A percentile compares a stretch with the other conserved stretches of the same genome.
Evolutionary conservation across 2,113 vertebrate species (phyloP).

Genomic region (Silurus meridionalis): DNA sequence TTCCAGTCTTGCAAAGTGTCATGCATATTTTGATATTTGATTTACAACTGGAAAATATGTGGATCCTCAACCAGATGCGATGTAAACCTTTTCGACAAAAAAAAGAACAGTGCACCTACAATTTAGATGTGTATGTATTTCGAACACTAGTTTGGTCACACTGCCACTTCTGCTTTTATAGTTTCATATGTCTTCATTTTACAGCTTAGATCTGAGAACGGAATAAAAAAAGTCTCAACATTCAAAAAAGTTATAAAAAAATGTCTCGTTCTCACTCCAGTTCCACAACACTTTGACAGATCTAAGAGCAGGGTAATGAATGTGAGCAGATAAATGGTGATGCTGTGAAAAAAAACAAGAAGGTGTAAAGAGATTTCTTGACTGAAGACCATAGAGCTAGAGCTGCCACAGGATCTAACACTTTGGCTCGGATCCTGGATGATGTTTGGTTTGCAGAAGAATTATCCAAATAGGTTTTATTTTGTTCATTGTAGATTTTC

Average conservation of each 20-base stretch:
- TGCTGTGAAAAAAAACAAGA: neutral
- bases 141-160: neutral
- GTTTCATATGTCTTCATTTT: slow-evolving; percentile 30
- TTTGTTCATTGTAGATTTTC: neutral
- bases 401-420: neutral
- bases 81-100: neutral
- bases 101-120: neutral
- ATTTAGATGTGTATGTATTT: neutral
- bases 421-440: neutral
- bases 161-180: too few relatives aligned
- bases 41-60: too few relatives aligned
- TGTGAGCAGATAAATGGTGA: slow-evolving; percentile 3
- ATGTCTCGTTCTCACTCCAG: neutral
- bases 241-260: slow-evolving; percentile 49
- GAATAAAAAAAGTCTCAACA: slow-evolving; percentile 18
- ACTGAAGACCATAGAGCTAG: slow-evolving; percentile 29
- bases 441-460: slow-evolving; percentile 19
- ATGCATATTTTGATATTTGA: too few relatives aligned
- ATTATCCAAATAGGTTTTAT: neutral
- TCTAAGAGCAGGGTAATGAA: slow-evolving; percentile 44
- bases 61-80: too few relatives aligned
- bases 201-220: slow-evolving; percentile 53
- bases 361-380: slow-evolving; percentile 28
- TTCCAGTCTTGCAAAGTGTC: too few relatives aligned
- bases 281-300: slow-evolving; percentile 53